Base-by-base conservation (phyloP, 92 coral and sea anemone species). In the Phymanthus crucifer region DNA sequence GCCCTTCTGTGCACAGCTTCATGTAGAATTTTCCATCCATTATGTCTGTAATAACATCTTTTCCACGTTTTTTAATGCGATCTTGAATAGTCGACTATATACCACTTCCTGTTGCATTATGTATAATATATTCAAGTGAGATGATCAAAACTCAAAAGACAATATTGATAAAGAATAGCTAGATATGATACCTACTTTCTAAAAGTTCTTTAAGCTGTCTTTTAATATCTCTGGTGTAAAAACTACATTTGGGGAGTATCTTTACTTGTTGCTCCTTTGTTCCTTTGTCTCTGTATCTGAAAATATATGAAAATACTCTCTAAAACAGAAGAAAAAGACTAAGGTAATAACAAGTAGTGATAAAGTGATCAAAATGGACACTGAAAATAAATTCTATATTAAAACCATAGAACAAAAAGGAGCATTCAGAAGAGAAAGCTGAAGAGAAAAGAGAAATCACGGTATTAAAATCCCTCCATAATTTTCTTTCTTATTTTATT, bases 271-370 rank as follows among this genome's bases (percentile, higher is more conserved):
- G 85, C 21, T 40, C 40, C 2, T n/a, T 17, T 27, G 48, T 37
- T 23, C 92, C 92, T 52, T 80, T 88, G 86, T 88, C 84, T 38
- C 92, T 46, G 0, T 84, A 79, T 13, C 89, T 88, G 80, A 45
- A 40, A 74, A 29, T 5, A 43, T 5, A 43, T 43, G 13, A 43
- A 43, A 43, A 43, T 43, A 43, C n/a, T n/a, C n/a, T n/a, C n/a
- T n/a, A n/a, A 38, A 50, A 50, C 16, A 50, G 57, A 50, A 14
- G 57, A 50, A 50, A 50, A 50, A 13, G 57, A 2, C 57, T 50
- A 50, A 50, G 57, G 57, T 50, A 50, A n/a, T 50, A 50, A 50
- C n/a, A 13, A 2, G n/a, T 8, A 50, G 57, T 50, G 57, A 50
- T 50, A 50, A 50, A 14, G 57, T 50, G 57, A 50, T 50, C 57